Percentiles rank a stretch among this genome's conserved stretches.
Evolutionary conservation across 2,113 vertebrate genomes (phyloP).

Genomic region (Malaclemys terrapin): DNA sequence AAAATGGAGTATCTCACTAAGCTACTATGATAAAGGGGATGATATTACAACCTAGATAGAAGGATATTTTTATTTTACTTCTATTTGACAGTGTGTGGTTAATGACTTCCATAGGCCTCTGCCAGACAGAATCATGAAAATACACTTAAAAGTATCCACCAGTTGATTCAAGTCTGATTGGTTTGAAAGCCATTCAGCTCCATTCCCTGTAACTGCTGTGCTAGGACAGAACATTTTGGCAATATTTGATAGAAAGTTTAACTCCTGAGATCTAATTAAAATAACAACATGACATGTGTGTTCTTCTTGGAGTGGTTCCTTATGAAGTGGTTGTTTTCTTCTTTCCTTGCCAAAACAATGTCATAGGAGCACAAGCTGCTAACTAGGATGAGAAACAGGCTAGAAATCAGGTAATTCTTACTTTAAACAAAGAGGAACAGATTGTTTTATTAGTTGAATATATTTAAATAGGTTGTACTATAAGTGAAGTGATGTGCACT

Average conservation of each 20-base stretch:
- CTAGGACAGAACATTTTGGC: slow-evolving; percentile 49
- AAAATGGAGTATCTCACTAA: background rate
- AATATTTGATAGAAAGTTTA: slow-evolving; percentile 54
- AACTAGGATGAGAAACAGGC: slow-evolving; percentile 67
- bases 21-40: background rate
- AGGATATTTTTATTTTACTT: background rate
- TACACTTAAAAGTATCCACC: background rate
- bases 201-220: slow-evolving; percentile 21
- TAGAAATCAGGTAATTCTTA: slow-evolving; percentile 51
- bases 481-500: background rate
- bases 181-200: background rate
- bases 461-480: background rate
- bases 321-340: slow-evolving; percentile 55
- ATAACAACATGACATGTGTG: slow-evolving; percentile 55
- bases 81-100: background rate
- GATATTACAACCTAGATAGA: background rate
- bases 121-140: slow-evolving; percentile 24
- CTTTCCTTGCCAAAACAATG: slow-evolving; percentile 61
- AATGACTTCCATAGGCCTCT: background rate
- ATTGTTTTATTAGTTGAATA: background rate
- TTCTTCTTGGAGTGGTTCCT: slow-evolving; percentile 58
- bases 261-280: slow-evolving; percentile 79
- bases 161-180: slow-evolving; percentile 10
- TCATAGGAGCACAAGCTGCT: slow-evolving; percentile 63
- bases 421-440: background rate